phyloP scores from a whole-genome alignment of 2,797 vertebrate genomes.

The Margarornis squamiger region DNA sequence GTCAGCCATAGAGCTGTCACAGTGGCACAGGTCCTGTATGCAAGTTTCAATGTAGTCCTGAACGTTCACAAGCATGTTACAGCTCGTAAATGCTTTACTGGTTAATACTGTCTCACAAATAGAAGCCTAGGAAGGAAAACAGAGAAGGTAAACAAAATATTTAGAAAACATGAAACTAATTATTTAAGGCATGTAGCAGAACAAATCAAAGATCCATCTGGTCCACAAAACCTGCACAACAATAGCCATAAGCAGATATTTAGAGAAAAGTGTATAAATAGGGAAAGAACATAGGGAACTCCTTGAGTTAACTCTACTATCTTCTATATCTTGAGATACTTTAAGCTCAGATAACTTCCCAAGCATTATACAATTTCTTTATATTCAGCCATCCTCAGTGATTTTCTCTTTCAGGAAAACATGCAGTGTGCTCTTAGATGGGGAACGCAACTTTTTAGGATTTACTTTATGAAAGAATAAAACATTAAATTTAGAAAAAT shows the following conservation, averaged over 20 bases:
- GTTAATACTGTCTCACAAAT: slow-evolving; percentile 80
- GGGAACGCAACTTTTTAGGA: not conserved
- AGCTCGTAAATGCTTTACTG: slow-evolving; percentile 74
- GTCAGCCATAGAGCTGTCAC: slow-evolving; percentile 59
- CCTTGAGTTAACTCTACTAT: not conserved
- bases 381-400: not conserved
- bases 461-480: not conserved
- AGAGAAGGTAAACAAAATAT: not conserved
- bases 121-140: slow-evolving; percentile 13
- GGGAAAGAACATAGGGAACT: not conserved
- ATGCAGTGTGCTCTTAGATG: not conserved
- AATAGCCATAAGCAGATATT: not conserved
- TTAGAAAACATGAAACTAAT: not conserved
- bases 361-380: not conserved
- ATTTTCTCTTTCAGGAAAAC: not conserved
- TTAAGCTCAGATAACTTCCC: not conserved
- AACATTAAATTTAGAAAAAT: not conserved
- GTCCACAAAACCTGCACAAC: not conserved
- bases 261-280: not conserved
- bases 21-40: slow-evolving; percentile 81
- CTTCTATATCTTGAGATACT: not conserved
- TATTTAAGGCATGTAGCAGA: not conserved
- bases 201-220: not conserved
- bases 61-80: slow-evolving; percentile 74
- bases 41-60: slow-evolving; percentile 83